Conservation (phyloP, 2,888 invertebrate genomes). For the Drosophila fulvimacula region DNA sequence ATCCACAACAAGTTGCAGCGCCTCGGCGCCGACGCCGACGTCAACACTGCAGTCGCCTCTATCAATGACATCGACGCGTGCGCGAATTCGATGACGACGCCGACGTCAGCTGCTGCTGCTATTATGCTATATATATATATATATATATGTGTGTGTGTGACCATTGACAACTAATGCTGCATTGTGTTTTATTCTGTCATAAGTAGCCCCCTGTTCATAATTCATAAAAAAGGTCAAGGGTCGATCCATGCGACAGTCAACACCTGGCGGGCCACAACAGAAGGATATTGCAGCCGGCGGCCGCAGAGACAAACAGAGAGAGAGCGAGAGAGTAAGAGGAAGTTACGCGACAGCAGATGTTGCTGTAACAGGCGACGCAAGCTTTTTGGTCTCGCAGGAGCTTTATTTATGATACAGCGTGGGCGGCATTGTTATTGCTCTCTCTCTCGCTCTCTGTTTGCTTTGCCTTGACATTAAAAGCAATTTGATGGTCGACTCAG, state of each 20-base stretch:
- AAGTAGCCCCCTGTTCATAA: constrained; percentile 54
- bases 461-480: constrained; percentile 61
- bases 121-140: neutral
- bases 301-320: neutral
- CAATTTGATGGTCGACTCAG: constrained; percentile 52
- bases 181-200: constrained; percentile 32
- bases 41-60: constrained; percentile 20
- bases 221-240: constrained; percentile 74
- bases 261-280: constrained; percentile 39
- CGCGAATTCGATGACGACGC: constrained; percentile 32
- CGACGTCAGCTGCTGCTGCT: constrained; percentile 31
- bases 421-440: constrained; percentile 28
- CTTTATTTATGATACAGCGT: constrained; percentile 24
- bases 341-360: neutral
- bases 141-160: constrained; percentile 12
- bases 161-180: constrained; percentile 32
- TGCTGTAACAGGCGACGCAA: constrained; percentile 9
- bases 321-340: neutral
- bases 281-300: constrained; percentile 45
- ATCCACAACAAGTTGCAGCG: constrained; percentile 55
- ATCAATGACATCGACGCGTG: constrained; percentile 53
- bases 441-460: constrained; percentile 2
- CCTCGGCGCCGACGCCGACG: constrained; percentile 4
- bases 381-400: constrained; percentile 16
- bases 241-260: constrained; percentile 43